Evolutionary conservation across 2,888 invertebrate genomes (phyloP), one percentile per base, ranked within the genome.

Genomic region (Abrostola triplasia): DNA sequence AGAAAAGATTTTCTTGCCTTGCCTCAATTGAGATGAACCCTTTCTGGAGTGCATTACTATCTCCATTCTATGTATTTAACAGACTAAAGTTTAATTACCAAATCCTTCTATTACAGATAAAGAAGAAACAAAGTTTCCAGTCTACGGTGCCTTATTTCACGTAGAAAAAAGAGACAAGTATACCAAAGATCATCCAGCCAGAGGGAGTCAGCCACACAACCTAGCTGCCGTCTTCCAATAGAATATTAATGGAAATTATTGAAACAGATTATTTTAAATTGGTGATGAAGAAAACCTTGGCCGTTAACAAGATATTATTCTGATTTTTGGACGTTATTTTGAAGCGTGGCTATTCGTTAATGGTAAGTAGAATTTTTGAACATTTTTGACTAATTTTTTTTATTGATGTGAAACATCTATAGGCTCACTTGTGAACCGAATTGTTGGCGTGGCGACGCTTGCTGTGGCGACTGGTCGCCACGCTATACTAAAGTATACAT

Each of bases 191-290:
- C 10, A 36, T 1, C 49, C 49, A 58, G 68, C 11, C 8, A 61
- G 73, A 82, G 56, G 48, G 73, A 73, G 80, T 80, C 62, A 70
- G 42, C 52, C 9, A 51, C 54, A 73, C 7, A 54, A 70, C 47
- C n/a, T 61, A 58, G 2, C n/a, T 35, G 53, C 59, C 61, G 58
- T 60, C n/a, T 11, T 49, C 53, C 40, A 2, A 35, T 57, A 57
- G 56, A 64, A 62, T 36, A 64, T 84, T 80, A 55, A 83, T 85
- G 84, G 81, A 81, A 79, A 77, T 59, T 60, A 68, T 60, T 60
- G 47, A 5, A 44, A 50, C 57, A 12, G 10, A 35, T 13, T 37
- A 9, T 48, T 67, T 67, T 65, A 56, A 54, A 63, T 58, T 58
- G 75, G 80, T 79, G 63, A 85, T 82, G 83, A 83, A 82, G 70